These are phyloP conservation scores for Eucera pruinosa DNA, from an alignment of 2,888 invertebrate species.

Conservation along the genomic window DNA sequence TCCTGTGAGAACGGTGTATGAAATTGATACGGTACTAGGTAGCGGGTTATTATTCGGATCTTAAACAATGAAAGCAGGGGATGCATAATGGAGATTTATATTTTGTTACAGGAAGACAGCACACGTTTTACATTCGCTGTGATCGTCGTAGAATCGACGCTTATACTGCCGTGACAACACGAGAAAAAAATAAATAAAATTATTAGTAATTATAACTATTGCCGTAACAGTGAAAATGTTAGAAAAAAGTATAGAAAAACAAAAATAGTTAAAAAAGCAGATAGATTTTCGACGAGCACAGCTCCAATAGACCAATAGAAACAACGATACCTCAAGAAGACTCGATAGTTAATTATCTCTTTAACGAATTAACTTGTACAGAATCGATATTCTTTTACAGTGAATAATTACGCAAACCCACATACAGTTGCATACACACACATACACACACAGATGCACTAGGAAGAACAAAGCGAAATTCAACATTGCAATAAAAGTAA, in stretches of 20 bases:
- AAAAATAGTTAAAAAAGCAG: conserved; percentile 1
- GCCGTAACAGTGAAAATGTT: not conserved
- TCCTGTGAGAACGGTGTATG: conserved; percentile 55
- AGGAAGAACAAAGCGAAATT: conserved; percentile 61
- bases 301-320: conserved; percentile 84
- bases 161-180: conserved; percentile 52
- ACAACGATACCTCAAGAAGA: conserved; percentile 84
- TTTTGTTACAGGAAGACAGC: conserved; percentile 83
- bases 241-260: not conserved
- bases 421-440: conserved; percentile 52
- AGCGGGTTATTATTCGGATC: conserved; percentile 79
- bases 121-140: conserved; percentile 77
- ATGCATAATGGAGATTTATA: conserved; percentile 84
- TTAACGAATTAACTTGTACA: conserved; percentile 82
- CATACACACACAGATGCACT: conserved; percentile 41
- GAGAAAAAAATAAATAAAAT: not conserved
- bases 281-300: conserved; percentile 74
- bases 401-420: conserved; percentile 68
- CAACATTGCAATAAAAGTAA: conserved; percentile 47
- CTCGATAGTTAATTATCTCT: conserved; percentile 84
- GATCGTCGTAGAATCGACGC: conserved; percentile 71
- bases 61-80: conserved; percentile 75
- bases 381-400: conserved; percentile 84
- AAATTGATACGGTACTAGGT: conserved; percentile 65
- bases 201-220: conserved; percentile 4